phyloP scores from a whole-genome alignment of 1,140 invertebrate species.

The Bombus confusus region DNA sequence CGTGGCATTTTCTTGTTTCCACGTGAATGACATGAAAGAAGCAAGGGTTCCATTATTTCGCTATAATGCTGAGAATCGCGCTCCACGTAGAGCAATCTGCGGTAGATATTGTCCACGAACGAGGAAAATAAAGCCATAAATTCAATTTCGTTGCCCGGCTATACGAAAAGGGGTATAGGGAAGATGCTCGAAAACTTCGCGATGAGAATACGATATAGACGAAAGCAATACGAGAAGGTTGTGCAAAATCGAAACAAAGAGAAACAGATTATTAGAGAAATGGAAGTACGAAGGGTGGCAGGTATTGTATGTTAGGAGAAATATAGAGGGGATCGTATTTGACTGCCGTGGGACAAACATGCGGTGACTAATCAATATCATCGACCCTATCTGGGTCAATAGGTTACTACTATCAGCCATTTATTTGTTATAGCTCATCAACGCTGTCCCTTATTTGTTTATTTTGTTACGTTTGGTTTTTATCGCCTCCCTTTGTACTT shows the following conservation, averaged over 20 bases:
- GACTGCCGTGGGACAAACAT: slow-evolving; percentile 46
- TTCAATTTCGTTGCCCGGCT: slow-evolving; percentile 56
- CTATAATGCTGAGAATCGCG: slow-evolving; percentile 50
- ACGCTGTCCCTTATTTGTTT: slow-evolving; percentile 17
- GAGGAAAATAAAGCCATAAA: slow-evolving; percentile 68
- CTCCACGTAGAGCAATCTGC: slow-evolving; percentile 56
- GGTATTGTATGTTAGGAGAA: background rate
- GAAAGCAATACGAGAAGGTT: slow-evolving; percentile 22
- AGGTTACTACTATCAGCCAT: slow-evolving; percentile 46
- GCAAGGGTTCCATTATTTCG: slow-evolving; percentile 60
- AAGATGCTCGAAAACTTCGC: background rate
- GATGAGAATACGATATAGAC: background rate
- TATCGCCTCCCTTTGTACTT: slow-evolving; percentile 21
- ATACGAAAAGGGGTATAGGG: slow-evolving; percentile 10
- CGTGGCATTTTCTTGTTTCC: background rate
- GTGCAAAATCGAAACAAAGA: slow-evolving; percentile 14
- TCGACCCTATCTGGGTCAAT: slow-evolving; percentile 59
- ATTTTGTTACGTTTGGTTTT: slow-evolving; percentile 36
- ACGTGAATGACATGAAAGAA: slow-evolving; percentile 21
- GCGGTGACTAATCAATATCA: slow-evolving; percentile 61
- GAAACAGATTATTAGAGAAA: slow-evolving; percentile 1
- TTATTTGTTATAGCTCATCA: slow-evolving; percentile 34
- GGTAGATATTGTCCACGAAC: slow-evolving; percentile 61
- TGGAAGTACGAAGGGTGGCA: background rate
- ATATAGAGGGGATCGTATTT: slow-evolving; percentile 11